Percentiles rank a stretch among this genome's conserved stretches.
Evolutionary conservation across 2,888 invertebrate genomes (phyloP).

Genomic region (Thereva nobilitata): DNA sequence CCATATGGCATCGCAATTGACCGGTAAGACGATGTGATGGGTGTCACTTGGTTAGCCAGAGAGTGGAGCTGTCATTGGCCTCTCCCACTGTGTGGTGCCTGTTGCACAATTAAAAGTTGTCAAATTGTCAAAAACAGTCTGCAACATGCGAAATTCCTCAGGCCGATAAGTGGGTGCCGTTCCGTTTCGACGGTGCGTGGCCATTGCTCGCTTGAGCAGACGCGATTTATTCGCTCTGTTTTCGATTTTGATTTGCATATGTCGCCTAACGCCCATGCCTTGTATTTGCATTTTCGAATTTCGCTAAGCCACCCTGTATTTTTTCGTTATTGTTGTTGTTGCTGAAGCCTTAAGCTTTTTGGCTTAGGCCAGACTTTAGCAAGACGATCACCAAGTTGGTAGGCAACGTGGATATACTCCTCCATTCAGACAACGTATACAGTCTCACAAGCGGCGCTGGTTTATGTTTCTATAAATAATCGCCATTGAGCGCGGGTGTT

Average conservation of each 20-base stretch:
- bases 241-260: not conserved
- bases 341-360: not conserved
- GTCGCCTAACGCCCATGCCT: not conserved
- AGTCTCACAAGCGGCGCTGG: slow-evolving; percentile 1
- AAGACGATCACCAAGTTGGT: not conserved
- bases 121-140: slow-evolving; percentile 19
- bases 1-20: slow-evolving; percentile 22
- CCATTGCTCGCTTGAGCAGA: slow-evolving; percentile 17
- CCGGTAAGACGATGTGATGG: not conserved
- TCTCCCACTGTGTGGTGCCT: slow-evolving; percentile 1
- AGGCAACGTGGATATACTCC: slow-evolving; percentile 12
- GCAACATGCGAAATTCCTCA: slow-evolving; percentile 16
- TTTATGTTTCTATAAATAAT: slow-evolving; percentile 24
- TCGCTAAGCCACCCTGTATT: too few relatives aligned
- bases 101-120: slow-evolving; percentile 20
- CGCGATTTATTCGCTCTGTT: slow-evolving; percentile 15
- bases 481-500: slow-evolving; percentile 35
- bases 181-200: slow-evolving; percentile 17
- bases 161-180: slow-evolving; percentile 15
- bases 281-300: too few relatives aligned
- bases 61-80: not conserved
- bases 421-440: slow-evolving; percentile 15
- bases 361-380: not conserved
- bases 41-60: not conserved
- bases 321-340: not conserved